phyloP scores from a whole-genome alignment of 2,797 vertebrate species.

The Pangasius macronema region DNA sequence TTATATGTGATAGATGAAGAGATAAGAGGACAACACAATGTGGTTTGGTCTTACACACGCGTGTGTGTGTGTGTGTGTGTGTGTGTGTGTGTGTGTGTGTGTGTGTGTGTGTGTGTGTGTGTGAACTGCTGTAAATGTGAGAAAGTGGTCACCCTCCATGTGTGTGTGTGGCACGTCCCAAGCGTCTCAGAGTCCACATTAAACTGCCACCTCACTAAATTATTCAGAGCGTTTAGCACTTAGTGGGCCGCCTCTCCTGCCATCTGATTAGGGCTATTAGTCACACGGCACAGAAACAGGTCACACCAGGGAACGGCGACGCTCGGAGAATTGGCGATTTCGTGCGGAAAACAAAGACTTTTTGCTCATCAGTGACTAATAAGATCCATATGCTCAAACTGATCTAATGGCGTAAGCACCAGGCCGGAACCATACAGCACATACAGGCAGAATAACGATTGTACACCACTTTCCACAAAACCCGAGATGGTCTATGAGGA shows the following conservation, averaged over 20 bases:
- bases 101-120: constrained; percentile 3
- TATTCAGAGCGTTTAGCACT: constrained; percentile 89
- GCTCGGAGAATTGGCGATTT: constrained; percentile 37
- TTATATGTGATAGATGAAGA: not conserved
- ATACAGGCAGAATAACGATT: not conserved
- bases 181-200: constrained; percentile 80
- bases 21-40: not conserved
- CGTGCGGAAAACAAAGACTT: constrained; percentile 37
- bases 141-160: constrained; percentile 17
- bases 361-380: constrained; percentile 25
- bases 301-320: constrained; percentile 48
- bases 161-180: constrained; percentile 57
- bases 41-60: constrained; percentile 11
- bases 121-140: not conserved
- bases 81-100: constrained; percentile 21
- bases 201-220: constrained; percentile 87
- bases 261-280: constrained; percentile 62
- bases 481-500: not conserved
- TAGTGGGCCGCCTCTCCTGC: constrained; percentile 82
- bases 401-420: not conserved
- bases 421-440: not conserved
- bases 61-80: constrained; percentile 19
- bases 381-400: constrained; percentile 21
- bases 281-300: constrained; percentile 57
- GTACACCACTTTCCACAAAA: not conserved